phyloP scores from a whole-genome alignment of 2,888 invertebrate species.

The Criorhina ranunculi region DNA sequence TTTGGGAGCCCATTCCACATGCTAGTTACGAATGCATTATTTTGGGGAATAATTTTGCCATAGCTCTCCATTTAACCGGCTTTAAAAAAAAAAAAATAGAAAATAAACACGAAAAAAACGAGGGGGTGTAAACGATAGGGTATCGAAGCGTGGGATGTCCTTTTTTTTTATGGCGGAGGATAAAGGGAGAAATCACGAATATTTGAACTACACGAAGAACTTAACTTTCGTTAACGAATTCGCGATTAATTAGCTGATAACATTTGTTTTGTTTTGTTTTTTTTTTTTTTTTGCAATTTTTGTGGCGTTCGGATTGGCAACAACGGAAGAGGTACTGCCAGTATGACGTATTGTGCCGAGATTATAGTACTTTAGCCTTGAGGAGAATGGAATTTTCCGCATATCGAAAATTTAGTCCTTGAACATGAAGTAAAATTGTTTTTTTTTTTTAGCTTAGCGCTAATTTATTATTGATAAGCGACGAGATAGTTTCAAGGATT shows the following conservation, averaged over 20 bases:
- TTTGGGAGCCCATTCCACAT: conserved; percentile 8
- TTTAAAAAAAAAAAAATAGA: conserved; percentile 20
- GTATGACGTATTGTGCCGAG: conserved; percentile 17
- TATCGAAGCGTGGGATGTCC: conserved; percentile 26
- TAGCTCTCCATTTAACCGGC: conserved; percentile 26
- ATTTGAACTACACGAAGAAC: conserved; percentile 27
- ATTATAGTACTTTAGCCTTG: conserved; percentile 31
- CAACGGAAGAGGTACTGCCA: conserved; percentile 16
- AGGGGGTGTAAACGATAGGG: conserved; percentile 30
- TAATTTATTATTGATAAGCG: conserved; percentile 45
- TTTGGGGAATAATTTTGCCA: conserved; percentile 23
- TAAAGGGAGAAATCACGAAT: conserved; percentile 19
- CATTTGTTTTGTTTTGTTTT: conserved; percentile 40
- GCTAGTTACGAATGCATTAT: conserved; percentile 39
- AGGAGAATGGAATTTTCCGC: conserved; percentile 37
- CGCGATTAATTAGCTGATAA: conserved; percentile 73
- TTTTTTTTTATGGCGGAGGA: conserved; percentile 15
- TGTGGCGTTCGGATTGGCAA: conserved; percentile 13
- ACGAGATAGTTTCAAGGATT: conserved; percentile 64
- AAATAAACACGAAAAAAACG: conserved; percentile 36
- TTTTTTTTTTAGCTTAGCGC: not conserved
- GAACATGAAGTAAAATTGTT: not conserved
- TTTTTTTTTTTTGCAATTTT: conserved; percentile 33
- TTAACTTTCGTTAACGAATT: conserved; percentile 32
- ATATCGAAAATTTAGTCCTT: conserved; percentile 19